Evolutionary conservation across 2,797 vertebrate species (phyloP).

Genomic region (Argyrosomus regius): DNA sequence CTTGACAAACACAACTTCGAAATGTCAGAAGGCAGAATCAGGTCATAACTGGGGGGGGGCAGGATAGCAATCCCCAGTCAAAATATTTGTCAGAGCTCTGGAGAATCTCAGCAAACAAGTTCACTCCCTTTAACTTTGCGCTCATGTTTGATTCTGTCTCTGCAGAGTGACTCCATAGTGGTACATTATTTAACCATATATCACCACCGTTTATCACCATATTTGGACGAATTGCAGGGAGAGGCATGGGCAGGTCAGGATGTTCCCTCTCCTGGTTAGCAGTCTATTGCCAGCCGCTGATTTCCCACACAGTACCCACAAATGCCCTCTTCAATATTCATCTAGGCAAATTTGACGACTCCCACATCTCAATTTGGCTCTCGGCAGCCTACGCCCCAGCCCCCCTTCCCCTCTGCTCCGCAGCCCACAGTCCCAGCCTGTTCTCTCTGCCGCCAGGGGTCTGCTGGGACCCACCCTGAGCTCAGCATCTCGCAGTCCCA

Average conservation of each 20-base stretch:
- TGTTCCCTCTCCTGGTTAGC: slow-evolving; percentile 72
- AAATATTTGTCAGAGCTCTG: slow-evolving; percentile 26
- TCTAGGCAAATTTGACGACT: slow-evolving; percentile 77
- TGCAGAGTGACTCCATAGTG: slow-evolving; percentile 44
- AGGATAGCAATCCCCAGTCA: slow-evolving; percentile 33
- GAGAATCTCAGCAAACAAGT: slow-evolving; percentile 44
- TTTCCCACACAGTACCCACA: slow-evolving; percentile 73
- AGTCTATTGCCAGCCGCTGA: slow-evolving; percentile 73
- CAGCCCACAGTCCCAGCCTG: slow-evolving; percentile 48
- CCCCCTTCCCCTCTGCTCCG: slow-evolving; percentile 27
- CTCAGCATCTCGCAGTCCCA: slow-evolving; percentile 67
- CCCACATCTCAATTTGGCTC: slow-evolving; percentile 82
- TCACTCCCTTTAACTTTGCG: slow-evolving; percentile 49
- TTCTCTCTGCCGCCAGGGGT: slow-evolving; percentile 76
- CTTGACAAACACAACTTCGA: slow-evolving; percentile 44
- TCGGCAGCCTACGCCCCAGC: slow-evolving; percentile 48
- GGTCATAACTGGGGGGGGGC: slow-evolving; percentile 27
- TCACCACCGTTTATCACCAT: too few relatives aligned
- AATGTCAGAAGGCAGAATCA: slow-evolving; percentile 57
- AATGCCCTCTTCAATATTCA: slow-evolving; percentile 80
- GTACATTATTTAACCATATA: slow-evolving; percentile 72
- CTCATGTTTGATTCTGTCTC: slow-evolving; percentile 62
- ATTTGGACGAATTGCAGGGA: slow-evolving; percentile 71
- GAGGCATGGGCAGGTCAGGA: slow-evolving; percentile 70
- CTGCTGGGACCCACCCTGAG: slow-evolving; percentile 75